Base-by-base conservation (phyloP, 2,888 invertebrate species). In the Limulus polyphemus region DNA sequence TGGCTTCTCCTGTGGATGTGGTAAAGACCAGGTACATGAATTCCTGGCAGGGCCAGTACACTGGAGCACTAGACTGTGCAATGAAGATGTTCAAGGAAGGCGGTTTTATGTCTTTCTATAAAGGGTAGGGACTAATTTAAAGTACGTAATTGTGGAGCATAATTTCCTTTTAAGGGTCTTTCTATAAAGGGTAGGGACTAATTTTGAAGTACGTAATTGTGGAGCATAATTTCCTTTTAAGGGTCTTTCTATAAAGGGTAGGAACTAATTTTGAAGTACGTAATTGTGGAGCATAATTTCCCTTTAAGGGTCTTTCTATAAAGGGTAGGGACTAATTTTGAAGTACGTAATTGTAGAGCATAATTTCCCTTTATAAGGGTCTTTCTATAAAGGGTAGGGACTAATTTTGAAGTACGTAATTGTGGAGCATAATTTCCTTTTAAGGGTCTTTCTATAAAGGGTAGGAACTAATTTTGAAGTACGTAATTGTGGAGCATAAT, bases 11-110 rank as follows among this genome's bases (percentile, higher is more conserved):
- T 4, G 81, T 84, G 5, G 84, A 84, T 72, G 84, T 84, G 1
- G 80, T 84, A 7, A 84, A 84, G 74, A 84, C 84, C 0, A 76
- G 84, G 12, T 76, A 70, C 74, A 84, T 84, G 83, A 84, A 84
- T 74, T 81, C 83, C 32, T 68, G 77, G 1, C 75, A 78, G 10
- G 83, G 83, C 50, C 79, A 80, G 67, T 84, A 84, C 74, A 78
- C 76, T 61, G 81, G 83, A 56, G 82, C 82, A 0, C 70, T 82
- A 1, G 80, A 83, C 65, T 82, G 82, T 70, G 81, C 82, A 1
- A 65, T 78, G 1, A 75, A 78, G 49, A 83, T 83, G 79, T 77
- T 81, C 61, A 64, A 71, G 74, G 70, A 80, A 79, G 73, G 82
- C 79, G 84, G 84, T 1, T 74, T 77, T 1, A 69, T 74, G 32